phyloP scores from a whole-genome alignment of 2,888 invertebrate species.

The Acanthosepion esculentum region DNA sequence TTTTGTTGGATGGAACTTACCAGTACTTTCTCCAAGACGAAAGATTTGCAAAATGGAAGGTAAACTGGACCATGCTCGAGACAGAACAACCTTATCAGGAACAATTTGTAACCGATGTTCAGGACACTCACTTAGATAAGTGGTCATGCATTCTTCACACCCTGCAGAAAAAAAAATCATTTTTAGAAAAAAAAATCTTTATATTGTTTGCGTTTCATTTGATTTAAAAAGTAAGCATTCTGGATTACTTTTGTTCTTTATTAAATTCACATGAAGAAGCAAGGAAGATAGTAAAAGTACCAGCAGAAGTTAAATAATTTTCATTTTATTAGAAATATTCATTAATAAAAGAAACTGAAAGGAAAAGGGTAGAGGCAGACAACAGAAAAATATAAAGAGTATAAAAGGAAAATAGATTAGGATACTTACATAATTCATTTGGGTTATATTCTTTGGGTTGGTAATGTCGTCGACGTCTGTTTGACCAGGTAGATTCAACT shows the following conservation, averaged over 20 bases:
- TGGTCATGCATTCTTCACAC: constrained; percentile 73
- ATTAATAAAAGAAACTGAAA: too few species aligned
- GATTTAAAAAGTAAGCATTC: background rate
- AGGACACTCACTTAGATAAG: constrained; percentile 65
- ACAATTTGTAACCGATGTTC: constrained; percentile 62
- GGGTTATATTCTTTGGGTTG: constrained; percentile 60
- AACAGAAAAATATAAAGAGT: too few species aligned
- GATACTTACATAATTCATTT: constrained; percentile 62
- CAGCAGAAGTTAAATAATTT: too few species aligned
- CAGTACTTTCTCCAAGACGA: constrained; percentile 59
- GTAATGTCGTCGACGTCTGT: constrained; percentile 58
- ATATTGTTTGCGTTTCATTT: background rate
- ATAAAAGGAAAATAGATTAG: too few species aligned
- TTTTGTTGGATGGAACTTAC: constrained; percentile 46
- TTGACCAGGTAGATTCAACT: constrained; percentile 54
- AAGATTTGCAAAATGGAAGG: constrained; percentile 77
- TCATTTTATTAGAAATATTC: too few species aligned
- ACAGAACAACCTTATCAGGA: constrained; percentile 80
- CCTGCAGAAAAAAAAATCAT: constrained; percentile 58
- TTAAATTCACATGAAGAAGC: too few species aligned
- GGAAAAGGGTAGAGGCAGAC: too few species aligned
- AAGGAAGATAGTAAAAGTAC: too few species aligned
- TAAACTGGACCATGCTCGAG: constrained; percentile 86
- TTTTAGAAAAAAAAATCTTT: background rate
- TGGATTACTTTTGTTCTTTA: too few species aligned